Evolutionary conservation across 2,888 invertebrate genomes (phyloP).

Genomic region (Hydrotaea diabolus): DNA sequence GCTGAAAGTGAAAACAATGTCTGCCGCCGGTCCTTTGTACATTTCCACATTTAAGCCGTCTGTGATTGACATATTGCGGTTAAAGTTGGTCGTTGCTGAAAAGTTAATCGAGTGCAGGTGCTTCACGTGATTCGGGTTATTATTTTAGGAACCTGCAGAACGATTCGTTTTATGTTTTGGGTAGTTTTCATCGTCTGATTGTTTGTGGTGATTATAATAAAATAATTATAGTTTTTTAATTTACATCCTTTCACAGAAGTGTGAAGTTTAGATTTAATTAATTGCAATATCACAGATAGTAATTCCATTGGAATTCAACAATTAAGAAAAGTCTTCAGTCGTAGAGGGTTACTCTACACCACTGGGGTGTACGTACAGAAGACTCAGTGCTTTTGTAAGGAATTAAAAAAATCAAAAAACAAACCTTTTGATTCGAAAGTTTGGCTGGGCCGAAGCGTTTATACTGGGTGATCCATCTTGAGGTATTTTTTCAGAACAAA

Average conservation of each 20-base stretch:
- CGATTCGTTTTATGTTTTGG: slow-evolving; percentile 19
- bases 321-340: no score
- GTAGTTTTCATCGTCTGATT: no score
- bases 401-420: no score
- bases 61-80: slow-evolving; percentile 77
- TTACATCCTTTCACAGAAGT: slow-evolving; percentile 11
- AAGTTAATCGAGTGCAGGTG: slow-evolving; percentile 72
- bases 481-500: no score
- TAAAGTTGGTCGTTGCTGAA: slow-evolving; percentile 68
- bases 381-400: no score
- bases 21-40: slow-evolving; percentile 7
- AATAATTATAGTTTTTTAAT: slow-evolving; percentile 40
- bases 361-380: no score
- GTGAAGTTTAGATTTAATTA: slow-evolving; percentile 31
- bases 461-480: no score
- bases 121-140: slow-evolving; percentile 63
- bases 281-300: neutral
- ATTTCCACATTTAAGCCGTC: slow-evolving; percentile 2
- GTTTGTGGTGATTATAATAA: slow-evolving; percentile 34
- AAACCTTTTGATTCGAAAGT: no score
- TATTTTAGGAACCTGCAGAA: neutral
- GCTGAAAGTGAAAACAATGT: slow-evolving; percentile 62
- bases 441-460: no score
- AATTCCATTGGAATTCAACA: no score
- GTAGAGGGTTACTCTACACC: no score